Evolutionary conservation across 2,888 invertebrate genomes (phyloP).

Genomic region (Thumatha senex): DNA sequence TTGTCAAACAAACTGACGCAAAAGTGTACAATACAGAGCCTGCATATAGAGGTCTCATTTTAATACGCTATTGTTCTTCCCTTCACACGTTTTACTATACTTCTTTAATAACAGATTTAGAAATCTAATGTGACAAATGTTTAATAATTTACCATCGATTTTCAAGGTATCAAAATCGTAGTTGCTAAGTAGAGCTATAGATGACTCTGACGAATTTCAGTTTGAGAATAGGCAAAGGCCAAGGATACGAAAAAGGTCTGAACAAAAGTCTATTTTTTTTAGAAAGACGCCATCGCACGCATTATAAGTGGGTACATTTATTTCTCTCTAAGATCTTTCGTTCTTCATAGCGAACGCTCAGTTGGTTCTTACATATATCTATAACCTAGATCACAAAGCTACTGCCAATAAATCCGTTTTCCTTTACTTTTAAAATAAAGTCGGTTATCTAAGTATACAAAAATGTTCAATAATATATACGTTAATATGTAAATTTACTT

Average conservation of each 20-base stretch:
- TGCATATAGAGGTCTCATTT: not conserved
- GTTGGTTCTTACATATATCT: conserved; percentile 7
- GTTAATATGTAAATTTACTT: conserved; percentile 39
- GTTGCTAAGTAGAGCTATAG: too few relatives aligned
- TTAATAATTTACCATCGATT: too few relatives aligned
- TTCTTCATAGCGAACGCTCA: not conserved
- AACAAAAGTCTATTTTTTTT: too few relatives aligned
- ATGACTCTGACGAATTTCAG: too few relatives aligned
- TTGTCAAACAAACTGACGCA: not conserved
- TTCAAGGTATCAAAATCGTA: too few relatives aligned
- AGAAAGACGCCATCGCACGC: too few relatives aligned
- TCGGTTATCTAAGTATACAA: conserved; percentile 28
- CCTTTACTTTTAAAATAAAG: conserved; percentile 23
- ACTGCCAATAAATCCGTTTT: conserved; percentile 41
- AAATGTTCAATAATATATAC: conserved; percentile 24
- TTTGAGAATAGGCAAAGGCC: not conserved
- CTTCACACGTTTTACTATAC: too few relatives aligned
- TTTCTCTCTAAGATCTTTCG: not conserved
- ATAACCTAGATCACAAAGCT: conserved; percentile 41
- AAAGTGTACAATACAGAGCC: not conserved
- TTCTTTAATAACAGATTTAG: too few relatives aligned
- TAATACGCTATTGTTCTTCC: not conserved
- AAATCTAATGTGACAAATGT: too few relatives aligned
- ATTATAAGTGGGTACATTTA: too few relatives aligned
- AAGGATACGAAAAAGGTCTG: not conserved